Conservation (phyloP, 2,888 invertebrate species). For the Epistrophe eligans region DNA sequence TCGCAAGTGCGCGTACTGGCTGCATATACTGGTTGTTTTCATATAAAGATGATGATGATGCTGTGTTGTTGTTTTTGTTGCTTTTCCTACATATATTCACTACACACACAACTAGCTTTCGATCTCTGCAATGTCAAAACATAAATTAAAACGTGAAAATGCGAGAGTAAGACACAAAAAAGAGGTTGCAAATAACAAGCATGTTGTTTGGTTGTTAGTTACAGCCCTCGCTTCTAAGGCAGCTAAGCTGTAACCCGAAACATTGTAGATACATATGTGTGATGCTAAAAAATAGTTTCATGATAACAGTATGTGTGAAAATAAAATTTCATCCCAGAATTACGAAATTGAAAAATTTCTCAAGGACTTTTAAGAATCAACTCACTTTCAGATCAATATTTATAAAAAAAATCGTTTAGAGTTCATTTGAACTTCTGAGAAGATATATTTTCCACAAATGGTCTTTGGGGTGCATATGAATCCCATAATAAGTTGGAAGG, state of each 20-base stretch:
- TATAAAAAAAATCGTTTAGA: too few relatives aligned
- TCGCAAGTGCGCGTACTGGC: slow-evolving; percentile 55
- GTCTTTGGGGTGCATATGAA: too few relatives aligned
- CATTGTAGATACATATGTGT: neutral
- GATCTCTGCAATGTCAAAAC: slow-evolving; percentile 74
- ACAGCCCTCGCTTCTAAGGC: slow-evolving; percentile 35
- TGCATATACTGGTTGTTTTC: slow-evolving; percentile 53
- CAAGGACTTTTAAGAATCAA: too few relatives aligned
- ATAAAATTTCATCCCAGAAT: neutral
- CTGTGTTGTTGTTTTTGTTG: slow-evolving; percentile 38
- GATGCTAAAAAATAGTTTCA: neutral
- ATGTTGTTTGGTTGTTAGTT: slow-evolving; percentile 33
- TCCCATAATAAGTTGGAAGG: too few relatives aligned
- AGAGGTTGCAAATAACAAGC: slow-evolving; percentile 50
- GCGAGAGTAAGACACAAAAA: slow-evolving; percentile 58
- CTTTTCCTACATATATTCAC: neutral
- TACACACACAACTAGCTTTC: slow-evolving; percentile 42
- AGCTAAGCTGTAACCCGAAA: slow-evolving; percentile 4
- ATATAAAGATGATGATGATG: slow-evolving; percentile 43
- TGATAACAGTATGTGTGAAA: neutral
- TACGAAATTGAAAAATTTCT: neutral
- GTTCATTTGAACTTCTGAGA: too few relatives aligned
- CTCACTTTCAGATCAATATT: too few relatives aligned
- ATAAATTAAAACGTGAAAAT: slow-evolving; percentile 76
- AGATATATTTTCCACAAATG: too few relatives aligned